Conservation (phyloP, 2,113 vertebrate genomes). For the Brienomyrus brachyistius region DNA sequence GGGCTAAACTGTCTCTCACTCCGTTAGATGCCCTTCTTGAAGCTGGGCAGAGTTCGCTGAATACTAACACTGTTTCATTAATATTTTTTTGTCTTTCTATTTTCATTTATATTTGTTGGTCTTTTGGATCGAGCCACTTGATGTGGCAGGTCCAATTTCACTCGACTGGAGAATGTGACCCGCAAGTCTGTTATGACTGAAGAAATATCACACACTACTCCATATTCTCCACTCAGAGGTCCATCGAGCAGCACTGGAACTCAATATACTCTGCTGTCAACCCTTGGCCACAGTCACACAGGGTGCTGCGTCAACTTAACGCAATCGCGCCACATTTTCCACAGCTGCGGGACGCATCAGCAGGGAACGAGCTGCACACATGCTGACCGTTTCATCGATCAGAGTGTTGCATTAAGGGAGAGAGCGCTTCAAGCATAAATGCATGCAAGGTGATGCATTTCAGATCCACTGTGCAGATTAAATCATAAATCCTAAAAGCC, state of each 20-base stretch:
- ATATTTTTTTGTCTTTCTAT: slow-evolving; percentile 21
- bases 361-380: slow-evolving; percentile 57
- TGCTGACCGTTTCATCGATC: slow-evolving; percentile 45
- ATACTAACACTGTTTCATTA: slow-evolving; percentile 25
- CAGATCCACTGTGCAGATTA: slow-evolving; percentile 59
- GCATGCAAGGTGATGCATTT: slow-evolving; percentile 58
- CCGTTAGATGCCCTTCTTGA: slow-evolving; percentile 30
- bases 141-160: slow-evolving; percentile 25
- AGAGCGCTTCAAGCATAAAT: slow-evolving; percentile 43
- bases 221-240: slow-evolving; percentile 7
- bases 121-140: slow-evolving; percentile 38
- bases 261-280: slow-evolving; percentile 34
- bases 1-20: slow-evolving; percentile 13
- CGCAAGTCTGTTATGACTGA: slow-evolving; percentile 23
- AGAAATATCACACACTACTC: slow-evolving; percentile 14
- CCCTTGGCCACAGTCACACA: slow-evolving; percentile 34
- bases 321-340: slow-evolving; percentile 40
- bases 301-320: slow-evolving; percentile 31
- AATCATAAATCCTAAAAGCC: slow-evolving; percentile 57
- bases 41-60: slow-evolving; percentile 26
- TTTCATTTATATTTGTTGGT: slow-evolving; percentile 48
- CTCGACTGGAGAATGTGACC: slow-evolving; percentile 24
- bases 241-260: slow-evolving; percentile 20
- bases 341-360: slow-evolving; percentile 46
- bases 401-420: slow-evolving; percentile 49